These are phyloP conservation scores for Syngnathus typhle DNA, from an alignment of 2,113 vertebrate species.

Conservation along the genomic window DNA sequence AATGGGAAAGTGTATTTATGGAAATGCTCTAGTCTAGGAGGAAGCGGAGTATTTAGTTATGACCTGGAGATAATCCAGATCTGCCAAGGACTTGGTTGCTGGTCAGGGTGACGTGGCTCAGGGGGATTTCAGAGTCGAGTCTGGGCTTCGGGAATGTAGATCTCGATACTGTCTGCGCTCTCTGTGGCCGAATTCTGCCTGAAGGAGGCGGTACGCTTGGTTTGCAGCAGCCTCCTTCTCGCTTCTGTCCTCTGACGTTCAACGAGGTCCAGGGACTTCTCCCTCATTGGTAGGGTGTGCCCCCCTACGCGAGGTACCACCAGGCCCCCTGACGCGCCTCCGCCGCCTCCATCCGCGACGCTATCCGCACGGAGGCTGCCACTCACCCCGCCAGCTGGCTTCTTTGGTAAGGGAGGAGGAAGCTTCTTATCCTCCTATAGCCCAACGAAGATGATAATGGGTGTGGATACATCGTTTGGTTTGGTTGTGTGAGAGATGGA, in stretches of 20 bases:
- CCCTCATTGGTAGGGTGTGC: constrained; percentile 66
- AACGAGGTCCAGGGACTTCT: constrained; percentile 75
- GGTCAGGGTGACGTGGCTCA: constrained; percentile 7
- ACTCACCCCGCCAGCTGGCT: constrained; percentile 69
- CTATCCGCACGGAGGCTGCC: constrained; percentile 68
- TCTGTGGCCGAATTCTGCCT: constrained; percentile 98
- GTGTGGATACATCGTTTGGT: constrained; percentile 22
- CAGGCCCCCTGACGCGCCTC: constrained; percentile 54
- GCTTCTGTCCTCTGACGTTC: constrained; percentile 94
- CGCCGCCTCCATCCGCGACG: constrained; percentile 42
- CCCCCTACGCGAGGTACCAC: constrained; percentile 62
- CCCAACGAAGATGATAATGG: constrained; percentile 16
- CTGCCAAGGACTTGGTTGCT: constrained; percentile 28
- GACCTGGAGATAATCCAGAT: constrained; percentile 22
- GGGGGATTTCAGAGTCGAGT: constrained; percentile 84
- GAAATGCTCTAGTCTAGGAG: constrained; percentile 18
- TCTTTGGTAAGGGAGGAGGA: constrained; percentile 79
- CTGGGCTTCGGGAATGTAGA: constrained; percentile 99
- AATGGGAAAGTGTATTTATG: constrained; percentile 9
- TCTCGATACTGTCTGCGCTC: constrained; percentile 98
- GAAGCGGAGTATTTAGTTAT: constrained; percentile 12
- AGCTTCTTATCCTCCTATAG: constrained; percentile 74
- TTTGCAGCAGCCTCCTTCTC: constrained; percentile 88
- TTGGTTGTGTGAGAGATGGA: constrained; percentile 13
- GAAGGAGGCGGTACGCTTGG: constrained; percentile 91